phyloP scores from a whole-genome alignment of 1,140 invertebrate species.

The Lucilia sericata region DNA sequence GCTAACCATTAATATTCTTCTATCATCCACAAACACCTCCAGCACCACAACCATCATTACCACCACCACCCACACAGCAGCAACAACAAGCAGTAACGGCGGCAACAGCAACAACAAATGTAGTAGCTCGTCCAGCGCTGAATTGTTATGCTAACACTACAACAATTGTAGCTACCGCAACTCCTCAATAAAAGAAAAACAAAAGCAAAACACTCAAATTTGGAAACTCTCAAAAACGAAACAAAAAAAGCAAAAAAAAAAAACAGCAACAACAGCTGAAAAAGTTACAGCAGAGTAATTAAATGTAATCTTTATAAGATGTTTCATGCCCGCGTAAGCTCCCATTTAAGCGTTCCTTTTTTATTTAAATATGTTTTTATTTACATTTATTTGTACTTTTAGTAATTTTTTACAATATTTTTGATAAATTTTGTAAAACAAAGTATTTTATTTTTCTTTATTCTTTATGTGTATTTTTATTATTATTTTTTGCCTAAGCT shows the following conservation, averaged over 20 bases:
- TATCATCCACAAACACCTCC: conserved; percentile 48
- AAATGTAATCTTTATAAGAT: conserved; percentile 43
- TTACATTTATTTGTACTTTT: conserved; percentile 25
- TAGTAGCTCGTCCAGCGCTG: conserved; percentile 50
- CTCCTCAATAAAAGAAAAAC: conserved; percentile 26
- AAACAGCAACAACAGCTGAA: conserved; percentile 20
- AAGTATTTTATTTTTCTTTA: conserved; percentile 30
- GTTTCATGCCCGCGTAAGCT: conserved; percentile 21
- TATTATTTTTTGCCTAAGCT: conserved; percentile 27
- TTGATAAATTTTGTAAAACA: conserved; percentile 32
- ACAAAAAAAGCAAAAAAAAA: not conserved
- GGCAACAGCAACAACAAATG: conserved; percentile 46
- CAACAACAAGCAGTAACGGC: conserved; percentile 36
- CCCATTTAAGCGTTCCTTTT: conserved; percentile 40
- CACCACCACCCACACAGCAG: conserved; percentile 45
- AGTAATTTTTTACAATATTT: conserved; percentile 24
- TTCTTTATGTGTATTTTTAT: conserved; percentile 23
- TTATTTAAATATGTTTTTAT: conserved; percentile 39
- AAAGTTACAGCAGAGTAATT: conserved; percentile 28
- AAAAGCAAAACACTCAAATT: not conserved
- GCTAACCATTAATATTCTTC: conserved; percentile 56
- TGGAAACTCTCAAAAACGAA: not conserved
- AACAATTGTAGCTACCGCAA: conserved; percentile 35
- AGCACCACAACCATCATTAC: conserved; percentile 47
- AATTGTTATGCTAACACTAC: conserved; percentile 33